Conservation (phyloP, 2,888 invertebrate genomes). For the Mesorhabditis belari region DNA sequence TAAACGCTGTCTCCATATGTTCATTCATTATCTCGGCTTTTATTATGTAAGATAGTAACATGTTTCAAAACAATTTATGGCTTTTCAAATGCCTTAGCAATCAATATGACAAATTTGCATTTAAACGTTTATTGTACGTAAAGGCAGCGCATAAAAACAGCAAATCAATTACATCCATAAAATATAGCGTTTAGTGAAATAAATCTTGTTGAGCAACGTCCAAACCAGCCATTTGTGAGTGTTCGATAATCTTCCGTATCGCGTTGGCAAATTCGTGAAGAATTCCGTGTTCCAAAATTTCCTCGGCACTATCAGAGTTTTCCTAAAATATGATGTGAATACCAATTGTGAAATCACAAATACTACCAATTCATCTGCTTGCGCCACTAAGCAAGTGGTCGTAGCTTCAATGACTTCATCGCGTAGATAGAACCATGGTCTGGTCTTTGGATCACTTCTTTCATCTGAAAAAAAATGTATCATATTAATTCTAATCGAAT, state of each 20-base stretch:
- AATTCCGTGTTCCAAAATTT: constrained; percentile 65
- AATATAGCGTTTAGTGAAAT: not conserved
- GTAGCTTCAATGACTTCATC: constrained; percentile 91
- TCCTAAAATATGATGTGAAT: not conserved
- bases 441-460: constrained; percentile 60
- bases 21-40: too few species aligned
- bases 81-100: too few species aligned
- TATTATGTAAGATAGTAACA: too few species aligned
- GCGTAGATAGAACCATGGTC: constrained; percentile 82
- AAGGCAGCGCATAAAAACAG: too few species aligned
- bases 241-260: constrained; percentile 79
- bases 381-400: constrained; percentile 87
- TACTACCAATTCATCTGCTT: constrained; percentile 72
- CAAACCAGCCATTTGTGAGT: not conserved
- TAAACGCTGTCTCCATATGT: constrained; percentile 40
- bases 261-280: constrained; percentile 91
- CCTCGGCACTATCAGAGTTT: constrained; percentile 8
- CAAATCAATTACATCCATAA: too few species aligned
- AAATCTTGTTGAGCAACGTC: not conserved
- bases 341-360: not conserved
- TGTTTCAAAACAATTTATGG: too few species aligned
- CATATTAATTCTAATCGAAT: too few species aligned
- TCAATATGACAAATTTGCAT: too few species aligned
- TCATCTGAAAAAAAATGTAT: not conserved
- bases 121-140: too few species aligned